Percentiles rank a stretch among this genome's conserved stretches.
These are phyloP conservation scores for Falco naumanni DNA, from an alignment of 2,797 vertebrate species.

Conservation along the genomic window DNA sequence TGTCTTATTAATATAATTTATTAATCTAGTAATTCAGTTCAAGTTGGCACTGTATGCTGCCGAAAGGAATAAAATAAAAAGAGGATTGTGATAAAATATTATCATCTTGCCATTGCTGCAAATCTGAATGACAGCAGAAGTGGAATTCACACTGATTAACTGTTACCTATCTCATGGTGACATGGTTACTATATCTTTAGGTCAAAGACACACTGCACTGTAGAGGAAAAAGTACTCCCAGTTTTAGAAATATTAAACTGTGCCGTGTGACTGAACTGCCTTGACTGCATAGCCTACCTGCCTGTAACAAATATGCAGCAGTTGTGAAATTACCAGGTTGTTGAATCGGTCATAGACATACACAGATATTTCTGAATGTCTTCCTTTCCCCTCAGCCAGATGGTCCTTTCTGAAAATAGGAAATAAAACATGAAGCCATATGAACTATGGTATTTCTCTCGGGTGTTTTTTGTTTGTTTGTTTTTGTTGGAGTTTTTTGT, in stretches of 20 bases:
- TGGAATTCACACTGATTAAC: not conserved
- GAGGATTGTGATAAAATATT: not conserved
- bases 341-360: not conserved
- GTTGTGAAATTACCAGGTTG: not conserved
- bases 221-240: not conserved
- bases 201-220: not conserved
- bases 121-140: not conserved
- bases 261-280: not conserved
- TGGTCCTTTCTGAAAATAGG: not conserved
- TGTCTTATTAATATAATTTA: constrained; percentile 12
- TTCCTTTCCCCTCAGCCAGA: not conserved
- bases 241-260: not conserved
- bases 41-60: not conserved
- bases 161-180: not conserved
- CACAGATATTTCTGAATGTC: not conserved
- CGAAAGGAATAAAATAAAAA: not conserved
- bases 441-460: not conserved
- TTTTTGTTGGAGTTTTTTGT: too few relatives aligned
- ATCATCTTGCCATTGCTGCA: not conserved
- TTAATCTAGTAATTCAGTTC: constrained; percentile 12
- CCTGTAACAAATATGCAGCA: not conserved
- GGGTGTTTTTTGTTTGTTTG: too few relatives aligned
- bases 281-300: not conserved
- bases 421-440: not conserved
- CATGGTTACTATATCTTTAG: not conserved